A percentile compares a stretch with the other conserved stretches of the same genome.
These are phyloP conservation scores for Seira musarum DNA, from an alignment of 2,888 invertebrate species.

Conservation along the genomic window DNA sequence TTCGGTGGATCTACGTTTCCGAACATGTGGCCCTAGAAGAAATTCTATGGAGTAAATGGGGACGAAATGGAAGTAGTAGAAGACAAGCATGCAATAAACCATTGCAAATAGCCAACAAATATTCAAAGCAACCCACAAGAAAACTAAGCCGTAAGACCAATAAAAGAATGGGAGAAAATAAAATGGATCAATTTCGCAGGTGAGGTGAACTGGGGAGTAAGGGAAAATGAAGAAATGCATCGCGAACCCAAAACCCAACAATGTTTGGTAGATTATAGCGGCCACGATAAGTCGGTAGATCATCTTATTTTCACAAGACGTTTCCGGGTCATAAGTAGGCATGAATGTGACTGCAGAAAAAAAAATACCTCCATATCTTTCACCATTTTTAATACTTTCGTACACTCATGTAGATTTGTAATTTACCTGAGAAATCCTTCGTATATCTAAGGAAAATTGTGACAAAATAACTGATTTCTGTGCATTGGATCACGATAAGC, in stretches of 20 bases:
- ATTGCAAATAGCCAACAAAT: neutral
- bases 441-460: neutral
- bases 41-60: slow-evolving; percentile 42
- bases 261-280: neutral
- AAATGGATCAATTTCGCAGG: slow-evolving; percentile 13
- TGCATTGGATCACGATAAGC: neutral
- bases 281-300: neutral
- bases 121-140: slow-evolving; percentile 1
- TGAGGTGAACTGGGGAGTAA: slow-evolving; percentile 20
- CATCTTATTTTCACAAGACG: slow-evolving; percentile 20
- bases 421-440: slow-evolving; percentile 5
- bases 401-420: neutral
- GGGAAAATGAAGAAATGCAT: slow-evolving; percentile 24
- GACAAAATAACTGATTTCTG: neutral
- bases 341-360: slow-evolving; percentile 19
- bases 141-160: slow-evolving; percentile 14
- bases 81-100: neutral
- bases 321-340: slow-evolving; percentile 28
- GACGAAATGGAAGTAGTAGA: slow-evolving; percentile 21
- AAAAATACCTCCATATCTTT: neutral
- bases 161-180: slow-evolving; percentile 8
- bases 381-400: too few species aligned
- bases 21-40: slow-evolving; percentile 1
- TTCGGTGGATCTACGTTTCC: neutral
- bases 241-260: neutral